A percentile compares a stretch with the other conserved stretches of the same genome.
phyloP scores from a whole-genome alignment of 2,797 vertebrate species.

The Poecilia velifera region DNA sequence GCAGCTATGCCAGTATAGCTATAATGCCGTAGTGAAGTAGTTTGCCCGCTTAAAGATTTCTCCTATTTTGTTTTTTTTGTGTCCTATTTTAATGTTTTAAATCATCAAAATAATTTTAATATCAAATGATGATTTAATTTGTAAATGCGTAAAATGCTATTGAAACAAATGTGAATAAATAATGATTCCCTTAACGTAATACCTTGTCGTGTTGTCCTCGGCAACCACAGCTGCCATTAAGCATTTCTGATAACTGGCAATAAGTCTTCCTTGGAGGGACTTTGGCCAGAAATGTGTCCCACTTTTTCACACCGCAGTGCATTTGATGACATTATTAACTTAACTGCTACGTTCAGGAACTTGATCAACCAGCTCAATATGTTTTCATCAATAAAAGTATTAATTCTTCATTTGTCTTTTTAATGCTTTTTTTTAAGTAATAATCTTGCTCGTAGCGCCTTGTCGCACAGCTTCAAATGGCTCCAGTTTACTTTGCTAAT shows the following conservation, averaged over 20 bases:
- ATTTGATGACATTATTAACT: neutral
- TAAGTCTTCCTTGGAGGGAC: neutral
- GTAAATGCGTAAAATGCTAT: neutral
- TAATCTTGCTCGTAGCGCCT: neutral
- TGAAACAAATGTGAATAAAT: neutral
- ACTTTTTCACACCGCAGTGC: neutral
- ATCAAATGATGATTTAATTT: neutral
- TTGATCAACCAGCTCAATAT: neutral
- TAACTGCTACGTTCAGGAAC: neutral
- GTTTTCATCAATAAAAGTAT: neutral
- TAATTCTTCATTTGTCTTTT: neutral
- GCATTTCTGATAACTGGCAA: neutral
- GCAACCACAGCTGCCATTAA: neutral
- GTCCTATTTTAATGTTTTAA: neutral
- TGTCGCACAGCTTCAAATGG: neutral
- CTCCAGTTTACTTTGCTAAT: neutral
- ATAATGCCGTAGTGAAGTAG: neutral
- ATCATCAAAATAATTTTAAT: neutral
- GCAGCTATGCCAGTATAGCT: neutral
- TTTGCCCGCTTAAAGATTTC: neutral
- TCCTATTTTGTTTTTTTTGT: neutral
- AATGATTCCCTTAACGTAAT: neutral
- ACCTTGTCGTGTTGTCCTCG: neutral
- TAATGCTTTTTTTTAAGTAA: neutral
- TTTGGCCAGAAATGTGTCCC: neutral